Evolutionary conservation across 1,140 invertebrate genomes (phyloP), one percentile per base, ranked within the genome.

Genomic region (Andrena cerasifolii): DNA sequence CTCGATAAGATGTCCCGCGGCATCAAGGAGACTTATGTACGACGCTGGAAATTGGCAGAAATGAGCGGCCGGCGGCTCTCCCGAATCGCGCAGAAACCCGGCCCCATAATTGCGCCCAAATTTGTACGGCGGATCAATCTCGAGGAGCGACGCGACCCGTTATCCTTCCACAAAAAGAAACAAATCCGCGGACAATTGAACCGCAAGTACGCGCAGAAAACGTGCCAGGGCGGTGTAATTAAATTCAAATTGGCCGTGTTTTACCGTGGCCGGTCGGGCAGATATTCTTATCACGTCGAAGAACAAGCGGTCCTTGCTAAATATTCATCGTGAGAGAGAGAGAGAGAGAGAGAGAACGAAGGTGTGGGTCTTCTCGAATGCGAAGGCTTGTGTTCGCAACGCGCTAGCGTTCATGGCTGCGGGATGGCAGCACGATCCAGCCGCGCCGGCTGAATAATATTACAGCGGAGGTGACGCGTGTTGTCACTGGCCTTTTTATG

Each of bases 391-490:
- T 56, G 4, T 75, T 73, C 16, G 59, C 31, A 24, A 71, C 49
- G 75, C 79, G 81, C 68, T 83, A 74, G 77, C 73, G 51, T 70
- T 79, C 61, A 40, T 76, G 51, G 31, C 78, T 78, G 66, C 49
- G 74, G 28, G 89, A 79, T 87, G 88, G 86, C 89, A 89, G 88
- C 88, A 90, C 85, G 80, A 88, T 86, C 70, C 83, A 83, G 68
- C 28, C 53, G 66, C 79, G 26, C 28, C 40, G 47, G 49, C 73
- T 79, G 86, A 80, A 87, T 81, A 86, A 74, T 28, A 43, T 56
- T 59, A 43, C 33, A 72, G 33, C 24, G 59, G 58, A 68, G 80
- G 75, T 79, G 72, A 82, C 65, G 63, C 66, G 75, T 47, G 63
- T 61, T 71, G 21, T 16, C 36, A 61, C n/a, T n/a, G 14, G 26